Percentiles rank a stretch among this genome's conserved stretches.
Evolutionary conservation across 2,888 invertebrate species (phyloP).

Genomic region (Dysmachus trigonus): DNA sequence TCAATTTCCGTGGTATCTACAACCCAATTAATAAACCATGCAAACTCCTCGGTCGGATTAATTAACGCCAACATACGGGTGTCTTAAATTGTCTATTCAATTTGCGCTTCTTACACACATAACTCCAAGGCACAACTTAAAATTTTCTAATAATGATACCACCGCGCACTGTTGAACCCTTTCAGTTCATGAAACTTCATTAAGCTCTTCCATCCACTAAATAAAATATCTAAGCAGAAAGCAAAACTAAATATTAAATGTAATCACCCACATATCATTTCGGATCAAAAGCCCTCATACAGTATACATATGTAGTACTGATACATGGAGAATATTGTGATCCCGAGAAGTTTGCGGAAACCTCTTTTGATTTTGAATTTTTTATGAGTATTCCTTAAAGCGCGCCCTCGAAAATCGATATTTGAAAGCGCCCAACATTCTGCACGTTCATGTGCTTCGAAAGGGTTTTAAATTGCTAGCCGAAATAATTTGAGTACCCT

Average conservation of each 20-base stretch:
- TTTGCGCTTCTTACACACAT: no score
- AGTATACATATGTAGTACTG: neutral
- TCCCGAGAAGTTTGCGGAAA: neutral
- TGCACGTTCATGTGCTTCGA: neutral
- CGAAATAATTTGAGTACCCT: neutral
- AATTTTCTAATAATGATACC: no score
- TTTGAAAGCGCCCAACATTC: neutral
- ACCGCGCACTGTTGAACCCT: no score
- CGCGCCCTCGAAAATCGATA: neutral
- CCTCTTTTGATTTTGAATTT: neutral
- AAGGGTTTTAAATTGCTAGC: neutral
- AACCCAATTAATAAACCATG: no score
- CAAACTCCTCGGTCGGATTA: no score
- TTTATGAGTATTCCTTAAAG: neutral
- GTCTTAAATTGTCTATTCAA: no score
- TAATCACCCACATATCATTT: neutral
- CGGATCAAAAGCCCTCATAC: neutral
- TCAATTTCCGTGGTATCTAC: no score
- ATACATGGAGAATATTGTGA: neutral
- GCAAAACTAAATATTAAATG: neutral
- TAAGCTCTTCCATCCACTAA: neutral
- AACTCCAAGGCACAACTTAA: no score
- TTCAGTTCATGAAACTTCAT: neutral
- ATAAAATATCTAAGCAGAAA: neutral
- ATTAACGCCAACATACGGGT: no score